Percentiles rank a stretch among this genome's conserved stretches.
Conservation (phyloP, 1,140 invertebrate genomes). For the Zaprionus inermis region DNA sequence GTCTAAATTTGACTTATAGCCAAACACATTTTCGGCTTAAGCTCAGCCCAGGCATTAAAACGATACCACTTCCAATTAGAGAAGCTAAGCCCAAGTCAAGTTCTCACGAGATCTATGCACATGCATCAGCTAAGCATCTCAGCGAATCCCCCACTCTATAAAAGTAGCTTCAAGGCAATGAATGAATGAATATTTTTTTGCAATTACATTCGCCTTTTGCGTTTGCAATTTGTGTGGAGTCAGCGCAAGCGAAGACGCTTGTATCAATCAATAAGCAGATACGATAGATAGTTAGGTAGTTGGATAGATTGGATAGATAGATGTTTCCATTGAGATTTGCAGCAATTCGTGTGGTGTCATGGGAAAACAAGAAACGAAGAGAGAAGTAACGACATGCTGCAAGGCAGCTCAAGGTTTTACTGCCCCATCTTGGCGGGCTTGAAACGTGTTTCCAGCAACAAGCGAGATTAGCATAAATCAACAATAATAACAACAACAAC, state of each 20-base stretch:
- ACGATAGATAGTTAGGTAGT: not conserved
- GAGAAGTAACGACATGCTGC: not conserved
- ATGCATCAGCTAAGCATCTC: too few species aligned
- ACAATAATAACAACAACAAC: constrained; percentile 23
- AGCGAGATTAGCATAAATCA: constrained; percentile 43
- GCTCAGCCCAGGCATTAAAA: not conserved
- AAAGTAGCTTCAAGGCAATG: constrained; percentile 20
- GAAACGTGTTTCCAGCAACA: constrained; percentile 37
- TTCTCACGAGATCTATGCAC: not conserved
- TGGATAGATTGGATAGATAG: not conserved
- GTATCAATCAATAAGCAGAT: constrained; percentile 19
- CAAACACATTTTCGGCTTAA: not conserved
- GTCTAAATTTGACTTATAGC: not conserved
- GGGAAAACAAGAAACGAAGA: constrained; percentile 47
- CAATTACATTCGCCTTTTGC: constrained; percentile 29
- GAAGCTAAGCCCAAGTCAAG: not conserved
- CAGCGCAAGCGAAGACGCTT: constrained; percentile 43
- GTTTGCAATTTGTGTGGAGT: constrained; percentile 25
- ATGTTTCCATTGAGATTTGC: constrained; percentile 39
- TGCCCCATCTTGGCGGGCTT: constrained; percentile 14
- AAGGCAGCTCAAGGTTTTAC: constrained; percentile 48
- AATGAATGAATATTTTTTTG: constrained; percentile 4
- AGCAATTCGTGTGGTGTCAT: constrained; percentile 37
- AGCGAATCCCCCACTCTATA: not conserved
- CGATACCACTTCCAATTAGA: not conserved